Conservation (phyloP, 92 coral and sea anemone species). For the Zoanthus sansibaricus region DNA sequence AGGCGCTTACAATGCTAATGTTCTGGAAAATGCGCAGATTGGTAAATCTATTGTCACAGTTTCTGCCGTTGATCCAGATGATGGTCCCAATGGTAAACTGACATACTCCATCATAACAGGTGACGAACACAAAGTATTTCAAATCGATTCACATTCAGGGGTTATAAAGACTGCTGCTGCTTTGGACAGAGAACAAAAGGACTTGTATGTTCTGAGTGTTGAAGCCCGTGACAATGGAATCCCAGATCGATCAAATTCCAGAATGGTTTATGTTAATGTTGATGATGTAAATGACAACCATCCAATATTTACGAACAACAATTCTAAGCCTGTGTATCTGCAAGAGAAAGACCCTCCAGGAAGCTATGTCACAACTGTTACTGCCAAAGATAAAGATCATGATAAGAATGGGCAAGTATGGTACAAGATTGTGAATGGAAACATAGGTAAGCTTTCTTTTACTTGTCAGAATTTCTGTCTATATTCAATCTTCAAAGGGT, state of each 20-base stretch:
- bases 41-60: slow-evolving; percentile 72
- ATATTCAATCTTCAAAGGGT: too few species aligned
- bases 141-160: slow-evolving; percentile 69
- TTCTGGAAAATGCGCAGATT: slow-evolving; percentile 69
- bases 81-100: slow-evolving; percentile 79
- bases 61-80: slow-evolving; percentile 83
- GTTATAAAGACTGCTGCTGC: slow-evolving; percentile 64
- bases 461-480: too few species aligned
- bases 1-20: slow-evolving; percentile 57
- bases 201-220: slow-evolving; percentile 66
- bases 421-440: slow-evolving; percentile 80
- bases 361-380: slow-evolving; percentile 76
- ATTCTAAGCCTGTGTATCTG: slow-evolving; percentile 78
- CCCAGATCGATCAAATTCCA: slow-evolving; percentile 65
- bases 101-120: slow-evolving; percentile 79
- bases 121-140: slow-evolving; percentile 68
- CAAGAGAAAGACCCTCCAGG: slow-evolving; percentile 84
- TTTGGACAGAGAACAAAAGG: slow-evolving; percentile 78
- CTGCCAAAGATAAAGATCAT: slow-evolving; percentile 85
- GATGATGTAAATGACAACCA: slow-evolving; percentile 92
- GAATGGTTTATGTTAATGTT: slow-evolving; percentile 64
- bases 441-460: slow-evolving; percentile 30
- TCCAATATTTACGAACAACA: slow-evolving; percentile 81
- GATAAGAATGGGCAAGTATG: slow-evolving; percentile 80
- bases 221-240: slow-evolving; percentile 78